Evolutionary conservation across 2,888 invertebrate genomes (phyloP).

Genomic region (Galerucella pusilla): DNA sequence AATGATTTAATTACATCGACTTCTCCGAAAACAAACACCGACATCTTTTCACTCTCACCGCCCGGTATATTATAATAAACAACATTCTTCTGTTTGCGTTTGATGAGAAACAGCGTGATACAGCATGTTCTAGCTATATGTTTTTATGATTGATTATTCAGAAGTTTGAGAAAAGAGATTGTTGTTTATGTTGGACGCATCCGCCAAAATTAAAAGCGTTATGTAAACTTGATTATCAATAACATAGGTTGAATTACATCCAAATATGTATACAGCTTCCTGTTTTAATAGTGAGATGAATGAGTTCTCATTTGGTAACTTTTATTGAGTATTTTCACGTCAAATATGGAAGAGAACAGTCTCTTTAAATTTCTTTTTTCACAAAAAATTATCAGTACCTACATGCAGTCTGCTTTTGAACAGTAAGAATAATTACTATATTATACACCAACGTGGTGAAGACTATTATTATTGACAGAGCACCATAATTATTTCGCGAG

Average conservation of each 20-base stretch:
- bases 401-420: too few relatives aligned
- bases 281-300: neutral
- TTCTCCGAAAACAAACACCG: constrained; percentile 29
- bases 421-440: too few relatives aligned
- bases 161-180: neutral
- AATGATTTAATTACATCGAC: constrained; percentile 12
- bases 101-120: constrained; percentile 1
- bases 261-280: neutral
- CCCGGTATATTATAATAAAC: constrained; percentile 7
- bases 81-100: constrained; percentile 3
- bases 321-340: neutral
- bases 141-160: neutral
- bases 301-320: neutral
- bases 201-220: constrained; percentile 1
- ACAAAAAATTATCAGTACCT: too few relatives aligned
- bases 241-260: neutral
- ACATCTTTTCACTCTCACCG: constrained; percentile 36
- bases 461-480: too few relatives aligned
- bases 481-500: too few relatives aligned
- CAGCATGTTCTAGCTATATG: neutral
- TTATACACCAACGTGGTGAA: too few relatives aligned
- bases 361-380: too few relatives aligned
- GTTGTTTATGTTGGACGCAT: neutral
- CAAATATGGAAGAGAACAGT: too few relatives aligned
- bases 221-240: neutral